These are phyloP conservation scores for Platyrinchus mystaceus DNA, from an alignment of 2,797 vertebrate genomes.

Conservation along the genomic window DNA sequence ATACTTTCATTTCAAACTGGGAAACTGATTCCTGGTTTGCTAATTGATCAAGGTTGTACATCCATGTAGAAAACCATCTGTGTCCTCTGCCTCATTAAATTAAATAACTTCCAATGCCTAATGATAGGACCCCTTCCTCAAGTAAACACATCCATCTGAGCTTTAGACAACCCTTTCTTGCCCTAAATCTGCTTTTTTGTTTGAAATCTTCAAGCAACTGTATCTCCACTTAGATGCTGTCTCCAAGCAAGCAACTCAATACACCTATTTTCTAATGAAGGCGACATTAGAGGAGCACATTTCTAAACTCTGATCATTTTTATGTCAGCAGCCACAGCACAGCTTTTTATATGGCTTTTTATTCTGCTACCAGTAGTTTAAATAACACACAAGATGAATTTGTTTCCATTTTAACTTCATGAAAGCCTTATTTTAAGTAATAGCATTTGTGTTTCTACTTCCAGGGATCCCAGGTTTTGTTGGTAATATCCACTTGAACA, in stretches of 20 bases:
- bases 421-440: neutral
- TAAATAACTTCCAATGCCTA: neutral
- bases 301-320: neutral
- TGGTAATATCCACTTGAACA: neutral
- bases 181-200: neutral
- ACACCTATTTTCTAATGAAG: neutral
- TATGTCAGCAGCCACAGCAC: neutral
- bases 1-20: neutral
- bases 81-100: neutral
- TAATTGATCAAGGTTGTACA: accelerated
- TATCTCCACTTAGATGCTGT: neutral
- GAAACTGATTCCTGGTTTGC: neutral
- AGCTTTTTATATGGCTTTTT: neutral
- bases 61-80: neutral
- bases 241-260: neutral
- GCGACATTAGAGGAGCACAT: neutral
- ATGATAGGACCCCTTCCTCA: neutral
- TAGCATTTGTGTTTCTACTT: neutral
- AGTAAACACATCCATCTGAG: neutral
- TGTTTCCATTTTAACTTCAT: neutral
- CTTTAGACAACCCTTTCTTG: neutral
- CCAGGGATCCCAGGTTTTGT: neutral
- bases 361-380: neutral
- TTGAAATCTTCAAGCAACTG: neutral
- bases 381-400: neutral